Conservation (phyloP, 2,797 vertebrate species). For the Crocidura indochinensis region DNA sequence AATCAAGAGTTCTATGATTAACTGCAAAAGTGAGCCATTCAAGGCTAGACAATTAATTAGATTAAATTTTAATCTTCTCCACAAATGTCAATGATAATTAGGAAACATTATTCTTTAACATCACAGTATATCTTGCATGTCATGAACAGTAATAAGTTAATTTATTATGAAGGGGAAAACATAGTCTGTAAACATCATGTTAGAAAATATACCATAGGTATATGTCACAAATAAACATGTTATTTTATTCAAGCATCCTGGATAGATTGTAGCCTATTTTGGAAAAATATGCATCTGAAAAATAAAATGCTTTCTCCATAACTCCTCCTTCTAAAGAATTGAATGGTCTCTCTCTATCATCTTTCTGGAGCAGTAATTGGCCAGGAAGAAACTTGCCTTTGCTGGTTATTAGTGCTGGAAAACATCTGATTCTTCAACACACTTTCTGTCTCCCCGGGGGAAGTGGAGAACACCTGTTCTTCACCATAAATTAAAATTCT, state of each 20-base stretch:
- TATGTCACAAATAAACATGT: background rate
- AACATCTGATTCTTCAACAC: background rate
- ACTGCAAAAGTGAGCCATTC: slow-evolving; percentile 86
- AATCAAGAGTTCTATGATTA: slow-evolving; percentile 85
- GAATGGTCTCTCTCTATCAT: background rate
- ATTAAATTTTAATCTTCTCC: slow-evolving; percentile 89
- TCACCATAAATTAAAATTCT: background rate
- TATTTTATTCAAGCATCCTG: background rate
- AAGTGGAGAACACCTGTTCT: too few species aligned
- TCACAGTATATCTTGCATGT: slow-evolving; percentile 82
- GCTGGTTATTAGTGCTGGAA: background rate
- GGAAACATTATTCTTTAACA: slow-evolving; percentile 88
- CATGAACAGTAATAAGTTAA: slow-evolving; percentile 85
- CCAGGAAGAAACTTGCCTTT: background rate
- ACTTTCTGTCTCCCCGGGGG: too few species aligned
- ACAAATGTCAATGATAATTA: slow-evolving; percentile 89
- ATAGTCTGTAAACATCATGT: slow-evolving; percentile 41
- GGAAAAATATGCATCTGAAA: background rate
- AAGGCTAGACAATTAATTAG: slow-evolving; percentile 89
- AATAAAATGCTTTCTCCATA: too few species aligned
- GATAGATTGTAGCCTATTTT: background rate
- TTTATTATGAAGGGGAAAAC: slow-evolving; percentile 74
- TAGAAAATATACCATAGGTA: slow-evolving; percentile 58
- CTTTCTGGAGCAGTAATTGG: background rate
- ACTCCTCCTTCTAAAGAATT: background rate